Evolutionary conservation across 2,113 vertebrate genomes (phyloP), one percentile per base, ranked within the genome.

Genomic region (Glaucidium brasilianum): DNA sequence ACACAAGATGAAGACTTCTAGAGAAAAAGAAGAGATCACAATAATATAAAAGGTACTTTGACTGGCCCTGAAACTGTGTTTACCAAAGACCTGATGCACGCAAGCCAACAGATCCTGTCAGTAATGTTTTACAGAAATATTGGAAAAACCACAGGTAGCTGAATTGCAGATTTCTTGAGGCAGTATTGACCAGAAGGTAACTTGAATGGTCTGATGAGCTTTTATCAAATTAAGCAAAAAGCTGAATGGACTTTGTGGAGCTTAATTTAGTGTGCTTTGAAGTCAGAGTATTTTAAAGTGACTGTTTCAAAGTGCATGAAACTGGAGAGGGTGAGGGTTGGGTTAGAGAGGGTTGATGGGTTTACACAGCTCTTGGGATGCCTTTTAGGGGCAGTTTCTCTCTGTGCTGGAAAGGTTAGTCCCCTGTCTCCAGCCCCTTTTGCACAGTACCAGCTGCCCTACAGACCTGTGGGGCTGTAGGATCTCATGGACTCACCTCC

Each of bases 191-290:
- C 91, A 92, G 92, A 95, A 97, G 91, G 92, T 66, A 79, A 80
- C 91, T 82, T 79, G 87, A 92, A 96, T 92, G 89, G 93, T 91
- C 95, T 92, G 92, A 95, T 95, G 94, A 97, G 92, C 91, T 97
- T 97, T 95, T 96, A 97, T 97, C 95, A 94, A 96, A 97, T 97
- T 96, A 97, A 96, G 96, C 69, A 95, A 85, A 96, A 96, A 95
- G 95, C 95, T 95, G 95, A 96, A 96, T 92, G 80, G 91, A 95
- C 95, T 96, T 91, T 95, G 81, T 66, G 89, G 59, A 94, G 62
- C 93, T 94, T 96, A 97, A 96, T 96, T 97, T 90, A 96, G 92
- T 91, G 81, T 79, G 50, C 95, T 95, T 96, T 96, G 92, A 94
- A 96, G 80, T 75, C 79, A n/a, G 73, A 85, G 49, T 82, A 92